A percentile compares a stretch with the other conserved stretches of the same genome.
phyloP scores from a whole-genome alignment of 2,888 invertebrate genomes.

The Aleiodes leptofemur region DNA sequence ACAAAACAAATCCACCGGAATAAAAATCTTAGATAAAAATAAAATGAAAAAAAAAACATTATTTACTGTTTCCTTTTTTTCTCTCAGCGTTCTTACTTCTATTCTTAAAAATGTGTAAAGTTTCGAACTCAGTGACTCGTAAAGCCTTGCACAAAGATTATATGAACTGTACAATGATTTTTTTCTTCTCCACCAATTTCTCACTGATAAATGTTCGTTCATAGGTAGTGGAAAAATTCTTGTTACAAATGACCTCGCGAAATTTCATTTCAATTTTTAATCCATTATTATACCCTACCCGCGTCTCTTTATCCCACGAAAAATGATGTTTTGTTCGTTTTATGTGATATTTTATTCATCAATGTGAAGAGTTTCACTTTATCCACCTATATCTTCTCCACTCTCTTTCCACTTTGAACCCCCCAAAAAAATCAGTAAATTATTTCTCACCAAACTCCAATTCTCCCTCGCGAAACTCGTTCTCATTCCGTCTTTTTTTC shows the following conservation, averaged over 20 bases:
- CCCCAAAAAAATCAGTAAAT: slow-evolving; percentile 40
- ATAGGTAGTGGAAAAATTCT: background rate
- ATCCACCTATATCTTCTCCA: slow-evolving; percentile 1
- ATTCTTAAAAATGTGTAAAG: slow-evolving; percentile 20
- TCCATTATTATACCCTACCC: slow-evolving; percentile 1
- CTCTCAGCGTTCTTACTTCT: background rate
- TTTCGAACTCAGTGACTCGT: slow-evolving; percentile 15
- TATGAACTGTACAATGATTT: slow-evolving; percentile 1
- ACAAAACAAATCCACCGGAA: slow-evolving; percentile 12
- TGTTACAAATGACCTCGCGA: background rate
- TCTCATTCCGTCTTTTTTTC: slow-evolving; percentile 48
- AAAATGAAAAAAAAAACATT: too few species aligned
- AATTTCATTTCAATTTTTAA: background rate
- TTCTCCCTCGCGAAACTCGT: slow-evolving; percentile 37
- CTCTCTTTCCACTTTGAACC: slow-evolving; percentile 22
- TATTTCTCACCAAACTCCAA: slow-evolving; percentile 38
- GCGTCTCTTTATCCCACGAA: slow-evolving; percentile 10
- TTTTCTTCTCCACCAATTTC: background rate
- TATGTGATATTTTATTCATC: slow-evolving; percentile 44
- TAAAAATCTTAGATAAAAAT: slow-evolving; percentile 10
- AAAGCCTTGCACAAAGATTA: slow-evolving; percentile 9
- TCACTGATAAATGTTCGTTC: background rate
- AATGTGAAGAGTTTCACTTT: slow-evolving; percentile 23
- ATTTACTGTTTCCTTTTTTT: background rate
- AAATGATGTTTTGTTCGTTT: slow-evolving; percentile 32